Evolutionary conservation across 2,113 vertebrate genomes (phyloP), one percentile per base, ranked within the genome.

Genomic region (Macquaria australasica): DNA sequence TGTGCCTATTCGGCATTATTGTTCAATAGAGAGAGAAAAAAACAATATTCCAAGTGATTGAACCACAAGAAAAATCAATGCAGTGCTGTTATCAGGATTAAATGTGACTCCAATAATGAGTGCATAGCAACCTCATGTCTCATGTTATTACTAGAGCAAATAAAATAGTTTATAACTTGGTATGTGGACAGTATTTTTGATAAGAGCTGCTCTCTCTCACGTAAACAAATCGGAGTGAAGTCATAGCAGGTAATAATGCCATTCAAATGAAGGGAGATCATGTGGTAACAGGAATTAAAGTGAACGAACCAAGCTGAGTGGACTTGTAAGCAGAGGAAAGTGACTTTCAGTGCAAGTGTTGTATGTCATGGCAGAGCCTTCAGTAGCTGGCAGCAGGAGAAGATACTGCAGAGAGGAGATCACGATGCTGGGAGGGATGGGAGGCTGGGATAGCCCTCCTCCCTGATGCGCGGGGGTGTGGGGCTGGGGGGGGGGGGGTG

Each of bases 391-490:
- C 86, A 78, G 23, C 70, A 76, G 83, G 68, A 85, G 89, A 58
- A 91, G 83, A 81, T 86, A 86, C 92, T 94, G 92, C 91, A 93
- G 93, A 93, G 91, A 71, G 90, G 85, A 88, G 79, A 86, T 82
- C 89, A 92, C 83, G 77, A 88, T 91, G 90, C 87, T 90, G 86
- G 86, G 88, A 91, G 87, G 87, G 88, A 85, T 82, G 87, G 86
- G 85, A 75, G 69, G 83, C 86, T 92, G 94, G 95, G 94, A 93
- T 93, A 94, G 90, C 94, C 95, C 94, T 89, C 88, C 85, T 90
- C 85, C 75, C 78, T 87, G 78, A 86, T 89, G 89, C 79, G 87
- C 85, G 85, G 62, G 72, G 64, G 28, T 10, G 8, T 62, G 28
- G 3, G 8, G 37, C 6, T n/a, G 3, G 86, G 84, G 56, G 74